Conservation (phyloP, 2,797 vertebrate genomes). For the Danio choprae region DNA sequence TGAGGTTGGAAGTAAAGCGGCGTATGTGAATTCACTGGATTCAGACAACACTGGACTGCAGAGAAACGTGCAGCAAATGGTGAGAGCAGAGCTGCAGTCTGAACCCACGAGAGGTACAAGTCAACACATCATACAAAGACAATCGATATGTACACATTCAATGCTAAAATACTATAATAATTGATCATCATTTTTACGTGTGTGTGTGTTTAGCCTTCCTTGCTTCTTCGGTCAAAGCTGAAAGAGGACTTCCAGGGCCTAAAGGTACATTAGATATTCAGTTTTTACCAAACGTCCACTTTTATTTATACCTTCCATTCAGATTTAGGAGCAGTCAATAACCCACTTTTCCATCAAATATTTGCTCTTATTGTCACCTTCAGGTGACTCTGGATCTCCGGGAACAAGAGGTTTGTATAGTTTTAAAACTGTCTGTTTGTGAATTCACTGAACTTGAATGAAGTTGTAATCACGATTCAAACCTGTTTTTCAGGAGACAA, state of each 20-base stretch:
- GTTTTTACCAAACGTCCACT: not conserved
- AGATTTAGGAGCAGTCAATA: not conserved
- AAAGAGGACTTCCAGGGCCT: constrained; percentile 81
- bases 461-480: not conserved
- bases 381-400: constrained; percentile 68
- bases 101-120: constrained; percentile 83
- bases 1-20: constrained; percentile 17
- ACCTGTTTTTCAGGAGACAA: constrained; percentile 80
- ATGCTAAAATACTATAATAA: constrained; percentile 9
- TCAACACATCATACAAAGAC: constrained; percentile 27
- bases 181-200: not conserved
- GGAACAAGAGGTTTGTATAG: constrained; percentile 69
- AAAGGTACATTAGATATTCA: constrained; percentile 81
- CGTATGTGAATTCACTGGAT: constrained; percentile 53
- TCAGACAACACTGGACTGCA: constrained; percentile 65
- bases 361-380: constrained; percentile 41
- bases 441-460: not conserved
- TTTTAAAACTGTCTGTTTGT: not conserved
- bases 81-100: constrained; percentile 80
- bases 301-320: not conserved
- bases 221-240: constrained; percentile 63
- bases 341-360: not conserved
- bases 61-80: constrained; percentile 74
- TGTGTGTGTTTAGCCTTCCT: constrained; percentile 67
- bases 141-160: not conserved